A percentile compares a stretch with the other conserved stretches of the same genome.
Conservation (phyloP, 2,113 vertebrate genomes). For the Brienomyrus longianalis region DNA sequence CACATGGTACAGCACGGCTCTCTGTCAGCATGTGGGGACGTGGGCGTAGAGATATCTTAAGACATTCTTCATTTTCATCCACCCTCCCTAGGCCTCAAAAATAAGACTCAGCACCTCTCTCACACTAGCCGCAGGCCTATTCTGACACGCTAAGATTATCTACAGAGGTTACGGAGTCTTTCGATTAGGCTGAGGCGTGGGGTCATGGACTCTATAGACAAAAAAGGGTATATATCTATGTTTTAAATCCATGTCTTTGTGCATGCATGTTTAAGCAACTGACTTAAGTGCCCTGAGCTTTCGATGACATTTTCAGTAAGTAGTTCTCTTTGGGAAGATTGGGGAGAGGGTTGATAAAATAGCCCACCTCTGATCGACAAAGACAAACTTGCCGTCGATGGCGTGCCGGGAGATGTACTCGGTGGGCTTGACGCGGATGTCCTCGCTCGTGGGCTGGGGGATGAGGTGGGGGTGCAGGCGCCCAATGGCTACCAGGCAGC, state of each 20-base stretch:
- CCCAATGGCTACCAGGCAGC: conserved; percentile 78
- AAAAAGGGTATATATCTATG: neutral
- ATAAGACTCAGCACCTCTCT: neutral
- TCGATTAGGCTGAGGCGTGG: neutral
- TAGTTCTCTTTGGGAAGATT: neutral
- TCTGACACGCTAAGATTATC: neutral
- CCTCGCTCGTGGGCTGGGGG: conserved; percentile 62
- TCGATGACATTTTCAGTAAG: neutral
- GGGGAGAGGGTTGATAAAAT: neutral
- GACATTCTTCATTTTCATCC: neutral
- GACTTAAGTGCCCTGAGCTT: neutral
- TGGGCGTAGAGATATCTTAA: neutral
- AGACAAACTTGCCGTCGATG: conserved; percentile 80
- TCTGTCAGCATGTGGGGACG: neutral
- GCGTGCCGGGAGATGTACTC: conserved; percentile 78
- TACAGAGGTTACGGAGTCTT: neutral
- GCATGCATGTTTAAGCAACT: neutral
- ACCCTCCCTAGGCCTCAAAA: neutral
- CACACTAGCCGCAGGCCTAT: neutral
- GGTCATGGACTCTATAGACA: neutral
- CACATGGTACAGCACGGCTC: neutral
- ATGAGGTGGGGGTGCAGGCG: conserved; percentile 71
- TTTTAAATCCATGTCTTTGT: neutral
- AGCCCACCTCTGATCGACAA: conserved; percentile 78
- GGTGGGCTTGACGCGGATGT: conserved; percentile 77